These are phyloP conservation scores for Pristionchus arcanus DNA, from an alignment of 2,888 invertebrate genomes.

Conservation along the genomic window DNA sequence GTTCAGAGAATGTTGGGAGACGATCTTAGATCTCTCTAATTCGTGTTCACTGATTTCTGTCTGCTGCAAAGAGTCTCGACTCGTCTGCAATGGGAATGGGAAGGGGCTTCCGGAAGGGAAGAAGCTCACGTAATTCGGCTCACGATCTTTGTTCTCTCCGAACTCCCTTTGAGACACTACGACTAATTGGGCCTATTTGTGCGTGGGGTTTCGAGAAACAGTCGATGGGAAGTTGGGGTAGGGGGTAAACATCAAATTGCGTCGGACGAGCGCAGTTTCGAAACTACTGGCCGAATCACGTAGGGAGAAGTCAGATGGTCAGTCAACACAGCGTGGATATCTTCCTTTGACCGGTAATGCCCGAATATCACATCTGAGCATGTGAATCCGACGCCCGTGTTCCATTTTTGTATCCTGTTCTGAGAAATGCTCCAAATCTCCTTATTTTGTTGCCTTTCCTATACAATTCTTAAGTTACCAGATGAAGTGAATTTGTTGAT, in stretches of 20 bases:
- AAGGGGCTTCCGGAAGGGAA: neutral
- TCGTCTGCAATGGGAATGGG: neutral
- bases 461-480: too few species aligned
- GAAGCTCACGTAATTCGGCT: neutral
- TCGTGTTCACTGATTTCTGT: neutral
- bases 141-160: neutral
- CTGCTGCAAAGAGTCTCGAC: neutral
- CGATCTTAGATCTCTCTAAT: slow-evolving; percentile 28
- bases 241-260: slow-evolving; percentile 26
- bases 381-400: too few species aligned
- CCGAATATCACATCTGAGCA: neutral
- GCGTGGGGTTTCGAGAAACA: slow-evolving; percentile 12
- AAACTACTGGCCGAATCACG: neutral
- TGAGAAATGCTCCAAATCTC: too few species aligned
- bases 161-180: neutral
- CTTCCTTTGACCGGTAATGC: neutral
- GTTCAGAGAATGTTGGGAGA: neutral
- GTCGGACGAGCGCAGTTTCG: neutral
- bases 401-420: too few species aligned
- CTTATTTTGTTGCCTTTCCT: too few species aligned
- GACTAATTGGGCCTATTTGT: slow-evolving; percentile 24
- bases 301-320: neutral
- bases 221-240: neutral
- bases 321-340: neutral
- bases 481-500: neutral